A percentile compares a stretch with the other conserved stretches of the same genome.
Conservation (phyloP, 2,888 invertebrate species). For the Gandaritis pyraliata region DNA sequence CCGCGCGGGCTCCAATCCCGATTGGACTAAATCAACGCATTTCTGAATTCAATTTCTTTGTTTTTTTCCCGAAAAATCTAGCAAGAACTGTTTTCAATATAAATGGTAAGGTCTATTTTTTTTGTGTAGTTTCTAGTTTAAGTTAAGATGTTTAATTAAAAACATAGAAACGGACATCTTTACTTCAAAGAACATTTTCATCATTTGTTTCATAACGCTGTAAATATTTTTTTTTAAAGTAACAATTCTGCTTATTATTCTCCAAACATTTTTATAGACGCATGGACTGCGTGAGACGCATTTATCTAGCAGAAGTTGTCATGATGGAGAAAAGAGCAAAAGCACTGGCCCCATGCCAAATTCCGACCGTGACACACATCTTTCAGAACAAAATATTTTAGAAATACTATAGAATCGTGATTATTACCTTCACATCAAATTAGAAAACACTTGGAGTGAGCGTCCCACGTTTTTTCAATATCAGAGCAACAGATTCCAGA, state of each 20-base stretch:
- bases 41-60: slow-evolving; percentile 38
- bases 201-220: not conserved
- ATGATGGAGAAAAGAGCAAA: slow-evolving; percentile 74
- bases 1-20: slow-evolving; percentile 45
- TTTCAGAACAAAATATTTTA: slow-evolving; percentile 74
- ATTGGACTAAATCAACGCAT: slow-evolving; percentile 40
- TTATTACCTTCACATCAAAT: slow-evolving; percentile 36
- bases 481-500: slow-evolving; percentile 42
- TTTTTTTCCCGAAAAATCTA: slow-evolving; percentile 29
- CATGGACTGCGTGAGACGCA: slow-evolving; percentile 60
- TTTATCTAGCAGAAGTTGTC: slow-evolving; percentile 71
- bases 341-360: slow-evolving; percentile 78
- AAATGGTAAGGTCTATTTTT: slow-evolving; percentile 36
- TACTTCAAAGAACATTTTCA: not conserved
- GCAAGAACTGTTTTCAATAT: slow-evolving; percentile 19
- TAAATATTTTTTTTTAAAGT: slow-evolving; percentile 10
- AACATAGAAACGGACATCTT: not conserved
- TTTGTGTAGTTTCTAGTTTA: slow-evolving; percentile 1
- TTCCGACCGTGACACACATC: slow-evolving; percentile 72
- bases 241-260: slow-evolving; percentile 37
- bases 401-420: slow-evolving; percentile 57
- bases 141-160: not conserved
- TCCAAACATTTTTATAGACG: slow-evolving; percentile 39
- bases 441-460: slow-evolving; percentile 38
- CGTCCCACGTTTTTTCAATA: slow-evolving; percentile 42